Percentiles rank a stretch among this genome's conserved stretches.
phyloP scores from a whole-genome alignment of 2,797 vertebrate species.

The Gymnopithys bicolor region DNA sequence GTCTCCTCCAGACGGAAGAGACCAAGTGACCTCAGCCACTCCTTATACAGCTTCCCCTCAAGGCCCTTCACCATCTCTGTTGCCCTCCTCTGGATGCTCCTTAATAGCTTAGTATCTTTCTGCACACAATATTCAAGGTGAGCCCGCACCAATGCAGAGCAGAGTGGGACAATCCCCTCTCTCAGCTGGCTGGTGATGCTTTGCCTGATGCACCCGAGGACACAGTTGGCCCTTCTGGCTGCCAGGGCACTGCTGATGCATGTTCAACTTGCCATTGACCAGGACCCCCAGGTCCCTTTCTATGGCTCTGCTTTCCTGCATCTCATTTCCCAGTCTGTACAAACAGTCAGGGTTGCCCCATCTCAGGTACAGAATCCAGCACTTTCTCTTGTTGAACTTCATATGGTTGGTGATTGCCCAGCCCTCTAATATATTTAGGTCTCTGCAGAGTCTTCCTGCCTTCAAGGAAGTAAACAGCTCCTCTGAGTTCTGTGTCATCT shows the following conservation, averaged over 20 bases:
- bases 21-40: not conserved
- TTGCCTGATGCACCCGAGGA: not conserved
- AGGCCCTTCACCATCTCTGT: not conserved
- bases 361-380: not conserved
- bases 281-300: not conserved
- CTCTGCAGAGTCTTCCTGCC: not conserved
- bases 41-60: not conserved
- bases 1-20: not conserved
- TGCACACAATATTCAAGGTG: not conserved
- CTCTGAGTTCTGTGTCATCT: not conserved
- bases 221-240: not conserved
- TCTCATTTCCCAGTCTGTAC: not conserved
- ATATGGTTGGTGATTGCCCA: not conserved
- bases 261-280: not conserved
- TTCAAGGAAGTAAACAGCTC: not conserved
- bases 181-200: not conserved
- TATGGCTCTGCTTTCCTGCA: not conserved
- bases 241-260: not conserved
- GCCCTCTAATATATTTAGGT: not conserved
- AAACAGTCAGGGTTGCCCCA: not conserved
- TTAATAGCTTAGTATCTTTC: not conserved
- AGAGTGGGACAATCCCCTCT: not conserved
- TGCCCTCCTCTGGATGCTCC: not conserved
- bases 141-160: not conserved
- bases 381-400: not conserved